Evolutionary conservation across 1,140 invertebrate species (phyloP).

Genomic region (Halyomorpha halys): DNA sequence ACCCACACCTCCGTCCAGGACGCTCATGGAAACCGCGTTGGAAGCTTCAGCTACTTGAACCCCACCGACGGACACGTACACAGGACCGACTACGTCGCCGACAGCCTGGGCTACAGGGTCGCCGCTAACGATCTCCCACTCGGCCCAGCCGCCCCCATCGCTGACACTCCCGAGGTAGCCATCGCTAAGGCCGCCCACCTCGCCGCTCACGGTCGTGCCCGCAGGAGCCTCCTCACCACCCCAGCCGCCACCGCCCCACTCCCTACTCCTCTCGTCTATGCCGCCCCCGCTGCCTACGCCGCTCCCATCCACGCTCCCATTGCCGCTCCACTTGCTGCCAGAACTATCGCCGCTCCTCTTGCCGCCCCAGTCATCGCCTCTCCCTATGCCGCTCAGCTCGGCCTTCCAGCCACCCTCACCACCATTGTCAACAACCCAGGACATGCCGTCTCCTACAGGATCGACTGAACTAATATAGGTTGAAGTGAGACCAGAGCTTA

Average conservation of each 20-base stretch:
- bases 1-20: slow-evolving; percentile 44
- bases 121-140: slow-evolving; percentile 41
- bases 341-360: slow-evolving; percentile 20
- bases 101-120: slow-evolving; percentile 43
- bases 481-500: slow-evolving; percentile 24
- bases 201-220: slow-evolving; percentile 11
- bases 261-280: slow-evolving; percentile 11
- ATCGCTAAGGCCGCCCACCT: slow-evolving; percentile 33
- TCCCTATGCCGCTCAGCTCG: slow-evolving; percentile 35
- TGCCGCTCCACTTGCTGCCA: slow-evolving; percentile 28
- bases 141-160: slow-evolving; percentile 25
- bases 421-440: slow-evolving; percentile 37
- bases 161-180: slow-evolving; percentile 30
- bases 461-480: slow-evolving; percentile 32
- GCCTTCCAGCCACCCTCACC: slow-evolving; percentile 36
- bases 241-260: background rate
- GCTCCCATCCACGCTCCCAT: slow-evolving; percentile 32
- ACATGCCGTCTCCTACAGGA: slow-evolving; percentile 37
- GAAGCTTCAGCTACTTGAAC: slow-evolving; percentile 45
- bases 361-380: background rate
- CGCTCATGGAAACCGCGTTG: slow-evolving; percentile 42
- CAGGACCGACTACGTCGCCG: slow-evolving; percentile 42
- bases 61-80: slow-evolving; percentile 41
- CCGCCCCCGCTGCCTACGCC: slow-evolving; percentile 34
- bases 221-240: slow-evolving; percentile 9